Base-by-base conservation (phyloP, 2,113 vertebrate genomes). In the Prochilodus magdalenae region DNA sequence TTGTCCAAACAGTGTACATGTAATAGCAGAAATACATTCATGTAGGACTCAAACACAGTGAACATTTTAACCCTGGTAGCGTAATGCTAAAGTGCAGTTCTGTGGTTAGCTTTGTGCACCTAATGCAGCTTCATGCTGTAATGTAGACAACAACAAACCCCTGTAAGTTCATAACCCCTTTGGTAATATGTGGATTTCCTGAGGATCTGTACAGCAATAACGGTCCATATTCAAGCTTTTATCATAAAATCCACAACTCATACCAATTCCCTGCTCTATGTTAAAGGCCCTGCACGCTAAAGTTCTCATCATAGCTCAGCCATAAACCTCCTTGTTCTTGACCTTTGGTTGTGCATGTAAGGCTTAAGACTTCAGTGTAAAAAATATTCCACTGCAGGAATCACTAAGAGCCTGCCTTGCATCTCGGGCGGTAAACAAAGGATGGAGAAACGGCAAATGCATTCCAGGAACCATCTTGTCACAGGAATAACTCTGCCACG, bases 381-480 rank as follows among this genome's bases (percentile, higher is more conserved):
- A 65, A n/a, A 26, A 49, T 65, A 49, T 59, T 67, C 30, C 59
- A 40, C 30, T 27, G 33, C n/a, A 16, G 55, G 11, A 60, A 55
- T 57, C 4, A 10, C 62, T 29, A 10, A 20, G 65, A 67, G 33
- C 26, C 65, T 33, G 16, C 4, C 62, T 29, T 26, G 65, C 8
- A 51, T 55, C 53, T 22, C 18, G 1, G 53, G 53, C 29, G 53
- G 57, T 63, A 73, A 80, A 73, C 55, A 51, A 57, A 73, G 36
- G 40, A 36, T 18, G 65, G 18, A 67, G 10, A 20, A 36, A 27
- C 27, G 49, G 14, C 14, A 22, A 60, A 18, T 51, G 62, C 57
- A 51, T 49, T 63, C 72, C 80, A 75, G 80, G 80, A 75, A 57
- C 62, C 53, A 59, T 57, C 63, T 47, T 55, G 53, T 59, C 60